These are phyloP conservation scores for Idaea biselata DNA, from an alignment of 2,888 invertebrate genomes.

Conservation along the genomic window DNA sequence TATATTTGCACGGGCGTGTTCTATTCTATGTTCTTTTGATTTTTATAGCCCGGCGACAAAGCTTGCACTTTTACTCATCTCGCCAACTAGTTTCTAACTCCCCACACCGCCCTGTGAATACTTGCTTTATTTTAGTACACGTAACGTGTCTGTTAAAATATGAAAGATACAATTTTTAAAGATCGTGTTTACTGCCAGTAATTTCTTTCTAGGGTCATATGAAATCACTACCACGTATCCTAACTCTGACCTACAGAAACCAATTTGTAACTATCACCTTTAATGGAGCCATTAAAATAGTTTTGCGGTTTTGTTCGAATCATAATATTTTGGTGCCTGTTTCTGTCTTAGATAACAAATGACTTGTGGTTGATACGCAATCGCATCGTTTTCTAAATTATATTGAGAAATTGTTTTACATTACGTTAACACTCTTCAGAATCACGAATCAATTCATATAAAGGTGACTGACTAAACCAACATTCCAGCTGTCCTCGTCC, in stretches of 20 bases:
- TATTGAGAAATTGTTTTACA: constrained; percentile 57
- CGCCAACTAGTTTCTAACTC: no score
- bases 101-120: background rate
- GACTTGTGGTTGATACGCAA: constrained; percentile 59
- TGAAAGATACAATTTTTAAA: background rate
- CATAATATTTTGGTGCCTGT: constrained; percentile 65
- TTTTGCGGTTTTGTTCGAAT: constrained; percentile 64
- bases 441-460: constrained; percentile 37
- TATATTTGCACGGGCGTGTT: no score
- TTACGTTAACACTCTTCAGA: constrained; percentile 45
- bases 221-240: background rate
- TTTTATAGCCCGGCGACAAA: no score
- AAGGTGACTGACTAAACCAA: constrained; percentile 48
- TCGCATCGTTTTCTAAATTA: constrained; percentile 40
- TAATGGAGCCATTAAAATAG: constrained; percentile 73
- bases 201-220: background rate
- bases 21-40: no score
- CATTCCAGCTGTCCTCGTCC: constrained; percentile 29
- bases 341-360: constrained; percentile 58
- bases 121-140: constrained; percentile 8
- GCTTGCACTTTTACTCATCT: no score
- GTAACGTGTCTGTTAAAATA: no score
- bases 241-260: constrained; percentile 49
- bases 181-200: background rate
- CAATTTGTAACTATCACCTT: constrained; percentile 75